Evolutionary conservation across 1,140 invertebrate species (phyloP).

Genomic region (Dendroctonus ponderosae): DNA sequence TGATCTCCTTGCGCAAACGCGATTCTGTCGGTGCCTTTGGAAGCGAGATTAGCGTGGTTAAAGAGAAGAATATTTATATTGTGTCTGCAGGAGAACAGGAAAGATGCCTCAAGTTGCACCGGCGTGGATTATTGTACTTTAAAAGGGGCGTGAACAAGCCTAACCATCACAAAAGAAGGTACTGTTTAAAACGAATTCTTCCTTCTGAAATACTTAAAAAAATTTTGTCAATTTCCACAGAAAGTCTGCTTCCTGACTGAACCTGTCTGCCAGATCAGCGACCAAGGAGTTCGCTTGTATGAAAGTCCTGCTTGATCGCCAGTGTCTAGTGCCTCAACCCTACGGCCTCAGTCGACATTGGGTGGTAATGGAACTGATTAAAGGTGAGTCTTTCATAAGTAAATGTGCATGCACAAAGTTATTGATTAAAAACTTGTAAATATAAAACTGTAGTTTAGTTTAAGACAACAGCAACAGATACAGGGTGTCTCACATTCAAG

Average conservation of each 20-base stretch:
- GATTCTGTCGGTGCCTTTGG: constrained; percentile 85
- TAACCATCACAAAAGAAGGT: constrained; percentile 86
- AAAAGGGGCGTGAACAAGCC: constrained; percentile 69
- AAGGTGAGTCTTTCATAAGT: too few relatives aligned
- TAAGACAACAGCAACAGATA: constrained; percentile 91
- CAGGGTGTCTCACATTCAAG: constrained; percentile 94
- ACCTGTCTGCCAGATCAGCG: too few relatives aligned
- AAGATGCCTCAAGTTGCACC: constrained; percentile 89
- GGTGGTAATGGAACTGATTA: too few relatives aligned
- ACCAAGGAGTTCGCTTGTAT: too few relatives aligned
- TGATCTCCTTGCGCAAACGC: constrained; percentile 82
- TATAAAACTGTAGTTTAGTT: too few relatives aligned
- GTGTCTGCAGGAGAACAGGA: constrained; percentile 75
- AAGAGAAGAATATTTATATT: constrained; percentile 94
- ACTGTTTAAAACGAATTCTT: background rate
- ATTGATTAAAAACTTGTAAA: too few relatives aligned
- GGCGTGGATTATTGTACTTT: constrained; percentile 50
- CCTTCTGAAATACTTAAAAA: background rate
- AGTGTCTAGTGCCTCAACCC: too few relatives aligned
- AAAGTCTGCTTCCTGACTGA: constrained; percentile 91
- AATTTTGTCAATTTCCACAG: constrained; percentile 49
- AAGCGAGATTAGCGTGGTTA: constrained; percentile 98
- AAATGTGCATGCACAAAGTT: too few relatives aligned
- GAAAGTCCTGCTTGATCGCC: too few relatives aligned
- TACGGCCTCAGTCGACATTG: too few relatives aligned